These are phyloP conservation scores for Epinephelus malabaricus DNA, from an alignment of 2,797 vertebrate species.

Conservation along the genomic window DNA sequence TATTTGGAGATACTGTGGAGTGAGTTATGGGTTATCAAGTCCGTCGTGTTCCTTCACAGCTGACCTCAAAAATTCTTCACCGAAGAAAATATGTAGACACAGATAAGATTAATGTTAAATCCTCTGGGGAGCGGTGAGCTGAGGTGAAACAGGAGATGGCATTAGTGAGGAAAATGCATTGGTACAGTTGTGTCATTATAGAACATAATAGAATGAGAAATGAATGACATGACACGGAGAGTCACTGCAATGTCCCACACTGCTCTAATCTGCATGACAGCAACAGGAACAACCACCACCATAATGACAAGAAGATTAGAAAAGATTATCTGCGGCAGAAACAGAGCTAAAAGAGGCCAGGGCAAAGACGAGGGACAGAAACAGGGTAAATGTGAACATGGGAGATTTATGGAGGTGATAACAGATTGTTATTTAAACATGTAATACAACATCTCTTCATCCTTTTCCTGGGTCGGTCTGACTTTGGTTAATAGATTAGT, in stretches of 20 bases:
- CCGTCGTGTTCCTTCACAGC: neutral
- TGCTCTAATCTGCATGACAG: constrained; percentile 49
- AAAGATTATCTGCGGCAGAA: constrained; percentile 56
- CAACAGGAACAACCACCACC: constrained; percentile 31
- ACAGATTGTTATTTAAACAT: neutral
- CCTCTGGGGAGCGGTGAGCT: constrained; percentile 9
- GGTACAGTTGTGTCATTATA: neutral
- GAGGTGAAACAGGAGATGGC: constrained; percentile 1
- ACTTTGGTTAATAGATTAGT: neutral
- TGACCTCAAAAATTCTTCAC: constrained; percentile 13
- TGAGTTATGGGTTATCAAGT: constrained; percentile 28
- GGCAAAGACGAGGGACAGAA: constrained; percentile 7
- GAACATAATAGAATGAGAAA: constrained; percentile 20
- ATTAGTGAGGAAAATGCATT: neutral
- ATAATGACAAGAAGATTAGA: constrained; percentile 57
- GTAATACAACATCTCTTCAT: neutral
- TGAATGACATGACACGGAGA: neutral
- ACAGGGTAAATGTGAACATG: constrained; percentile 15
- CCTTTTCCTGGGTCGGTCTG: neutral
- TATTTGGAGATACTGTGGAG: constrained; percentile 8
- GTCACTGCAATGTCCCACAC: neutral
- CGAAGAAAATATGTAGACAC: constrained; percentile 12
- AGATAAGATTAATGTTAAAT: neutral
- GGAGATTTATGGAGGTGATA: constrained; percentile 6
- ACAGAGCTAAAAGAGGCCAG: constrained; percentile 32